Evolutionary conservation across 2,113 vertebrate species (phyloP).

Genomic region (Sorex fumeus): DNA sequence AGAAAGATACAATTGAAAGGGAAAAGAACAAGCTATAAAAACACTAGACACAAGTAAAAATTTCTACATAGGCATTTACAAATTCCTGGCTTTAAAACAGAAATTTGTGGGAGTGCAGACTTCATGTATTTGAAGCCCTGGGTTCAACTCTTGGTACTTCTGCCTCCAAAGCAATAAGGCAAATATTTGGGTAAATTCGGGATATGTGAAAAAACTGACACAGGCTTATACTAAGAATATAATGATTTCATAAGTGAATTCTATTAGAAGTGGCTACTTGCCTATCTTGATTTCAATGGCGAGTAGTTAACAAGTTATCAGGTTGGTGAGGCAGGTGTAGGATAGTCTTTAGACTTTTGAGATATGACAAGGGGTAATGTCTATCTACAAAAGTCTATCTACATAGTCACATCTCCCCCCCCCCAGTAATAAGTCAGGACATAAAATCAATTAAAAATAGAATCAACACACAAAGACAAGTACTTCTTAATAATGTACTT

Average conservation of each 20-base stretch:
- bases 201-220: not conserved
- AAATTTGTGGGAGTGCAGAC: too few species aligned
- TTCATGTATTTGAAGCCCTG: too few species aligned
- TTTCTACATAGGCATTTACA: slow-evolving; percentile 10
- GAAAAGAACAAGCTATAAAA: slow-evolving; percentile 18
- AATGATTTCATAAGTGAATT: not conserved
- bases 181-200: slow-evolving; percentile 27
- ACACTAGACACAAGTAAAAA: slow-evolving; percentile 14
- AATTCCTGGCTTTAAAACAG: slow-evolving; percentile 30
- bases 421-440: not conserved
- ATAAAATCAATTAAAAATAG: slow-evolving; percentile 48
- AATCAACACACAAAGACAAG: slow-evolving; percentile 41
- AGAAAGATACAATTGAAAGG: not conserved
- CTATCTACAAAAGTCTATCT: not conserved
- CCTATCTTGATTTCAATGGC: slow-evolving; percentile 11
- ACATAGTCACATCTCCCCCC: not conserved
- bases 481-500: slow-evolving; percentile 27
- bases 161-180: too few species aligned
- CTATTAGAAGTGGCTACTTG: not conserved
- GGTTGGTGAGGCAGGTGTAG: not conserved
- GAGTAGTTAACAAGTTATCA: not conserved
- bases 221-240: slow-evolving; percentile 9
- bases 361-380: not conserved
- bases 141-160: too few species aligned
- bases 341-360: not conserved